Evolutionary conservation across 2,888 invertebrate species (phyloP).

Genomic region (Microchrysa polita): DNA sequence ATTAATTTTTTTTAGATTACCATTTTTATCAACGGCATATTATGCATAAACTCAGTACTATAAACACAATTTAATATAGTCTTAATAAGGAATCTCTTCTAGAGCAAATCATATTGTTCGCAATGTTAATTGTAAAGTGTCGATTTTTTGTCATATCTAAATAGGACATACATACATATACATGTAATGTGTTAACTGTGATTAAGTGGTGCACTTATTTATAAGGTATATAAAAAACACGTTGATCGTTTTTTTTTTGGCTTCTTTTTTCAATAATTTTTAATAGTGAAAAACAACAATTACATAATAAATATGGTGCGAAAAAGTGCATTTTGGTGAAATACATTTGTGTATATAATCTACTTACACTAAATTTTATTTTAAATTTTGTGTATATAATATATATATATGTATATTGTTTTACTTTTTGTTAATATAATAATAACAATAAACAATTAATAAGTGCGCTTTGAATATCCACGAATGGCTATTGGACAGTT

Average conservation of each 20-base stretch:
- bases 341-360: slow-evolving; percentile 8
- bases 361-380: slow-evolving; percentile 13
- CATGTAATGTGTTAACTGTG: slow-evolving; percentile 18
- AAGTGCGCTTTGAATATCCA: slow-evolving; percentile 23
- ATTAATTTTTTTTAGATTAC: not conserved
- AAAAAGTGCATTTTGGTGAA: slow-evolving; percentile 16
- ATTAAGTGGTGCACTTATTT: slow-evolving; percentile 29
- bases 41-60: no score
- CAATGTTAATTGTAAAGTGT: no score
- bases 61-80: no score
- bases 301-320: slow-evolving; percentile 22
- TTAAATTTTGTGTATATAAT: not conserved
- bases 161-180: no score
- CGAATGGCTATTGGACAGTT: no score
- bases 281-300: slow-evolving; percentile 17
- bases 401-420: not conserved
- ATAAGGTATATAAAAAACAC: not conserved
- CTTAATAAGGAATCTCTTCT: no score
- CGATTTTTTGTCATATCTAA: no score
- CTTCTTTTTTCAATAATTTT: not conserved
- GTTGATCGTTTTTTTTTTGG: no score
- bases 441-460: slow-evolving; percentile 5
- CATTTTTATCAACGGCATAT: no score
- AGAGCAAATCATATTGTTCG: no score
- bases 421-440: slow-evolving; percentile 21